Base-by-base conservation (phyloP, 2,888 invertebrate genomes). In the Brachypterus glaber region DNA sequence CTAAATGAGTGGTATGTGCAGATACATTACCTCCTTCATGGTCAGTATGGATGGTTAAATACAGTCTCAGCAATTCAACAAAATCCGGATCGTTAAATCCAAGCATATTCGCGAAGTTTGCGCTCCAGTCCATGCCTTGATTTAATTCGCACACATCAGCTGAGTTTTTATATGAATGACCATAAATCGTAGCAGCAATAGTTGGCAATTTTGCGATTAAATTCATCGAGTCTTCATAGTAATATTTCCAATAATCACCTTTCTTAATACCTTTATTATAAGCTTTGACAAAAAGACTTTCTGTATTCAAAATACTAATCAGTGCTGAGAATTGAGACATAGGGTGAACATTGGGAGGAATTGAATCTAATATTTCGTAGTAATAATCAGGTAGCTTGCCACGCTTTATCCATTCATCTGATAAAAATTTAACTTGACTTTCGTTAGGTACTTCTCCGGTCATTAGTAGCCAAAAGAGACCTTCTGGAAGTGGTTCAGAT, bases 11-110 rank as follows among this genome's bases (percentile, higher is more conserved):
- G 0, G 92, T 84, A 67, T 93, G 93, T 2, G 93, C 93, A 7
- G 89, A 90, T 5, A 93, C 93, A 63, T 95, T 93, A 52, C 93
- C 92, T 49, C 92, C 91, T 67, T 93, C 92, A 68, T 93, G 92
- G 64, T 93, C 92, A 69, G 86, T 85, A 73, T 92, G 91, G 55
- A 92, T 90, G 40, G 90, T 89, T 48, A 93, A 76, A 67, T 93
- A 95, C 16, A 93, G 72, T 37, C 93, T 73, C 82, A 93, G 81
- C 32, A 93, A 76, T 65, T 93, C 93, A 29, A 81, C 79, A 68
- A 93, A 92, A 50, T 76, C 62, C 2, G 78, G 72, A 58, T 85
- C 76, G 48, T 87, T 80, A 65, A 82, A 92, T 39, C 92, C 92
- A 44, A 95, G 73, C 90, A 92, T 91, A 48, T 74, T 75, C 47